Percentiles rank a stretch among this genome's conserved stretches.
Evolutionary conservation across 2,888 invertebrate species (phyloP).

Genomic region (Lasius fuliginosus): DNA sequence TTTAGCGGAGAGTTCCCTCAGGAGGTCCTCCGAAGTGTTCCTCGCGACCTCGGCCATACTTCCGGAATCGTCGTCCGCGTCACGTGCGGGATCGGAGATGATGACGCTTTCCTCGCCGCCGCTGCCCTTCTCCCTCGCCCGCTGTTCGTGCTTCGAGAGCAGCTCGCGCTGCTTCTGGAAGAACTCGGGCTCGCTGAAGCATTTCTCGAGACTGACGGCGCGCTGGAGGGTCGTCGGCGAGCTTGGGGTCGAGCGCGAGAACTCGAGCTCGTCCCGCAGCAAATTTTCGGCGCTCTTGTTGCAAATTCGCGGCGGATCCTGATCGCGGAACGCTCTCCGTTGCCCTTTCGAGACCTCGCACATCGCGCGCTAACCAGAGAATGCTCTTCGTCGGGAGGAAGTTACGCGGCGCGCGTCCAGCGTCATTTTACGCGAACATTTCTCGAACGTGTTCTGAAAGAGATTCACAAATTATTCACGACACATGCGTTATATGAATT

Average conservation of each 20-base stretch:
- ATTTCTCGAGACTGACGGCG: conserved; percentile 79
- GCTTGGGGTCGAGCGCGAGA: conserved; percentile 77
- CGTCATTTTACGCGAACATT: conserved; percentile 24
- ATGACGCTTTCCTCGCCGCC: conserved; percentile 54
- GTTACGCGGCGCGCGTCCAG: conserved; percentile 8
- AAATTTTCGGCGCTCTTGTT: conserved; percentile 73
- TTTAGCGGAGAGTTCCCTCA: conserved; percentile 77
- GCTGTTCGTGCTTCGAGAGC: conserved; percentile 68
- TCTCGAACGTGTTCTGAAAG: conserved; percentile 14
- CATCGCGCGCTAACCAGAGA: conserved; percentile 65
- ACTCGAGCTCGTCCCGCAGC: conserved; percentile 75
- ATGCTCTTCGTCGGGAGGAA: background rate
- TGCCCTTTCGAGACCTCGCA: conserved; percentile 81
- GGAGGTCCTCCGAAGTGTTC: conserved; percentile 71
- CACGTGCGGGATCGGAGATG: conserved; percentile 70
- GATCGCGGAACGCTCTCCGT: conserved; percentile 81
- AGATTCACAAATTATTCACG: background rate
- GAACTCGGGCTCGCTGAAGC: conserved; percentile 80
- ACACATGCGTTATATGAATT: background rate
- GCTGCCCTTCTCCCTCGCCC: conserved; percentile 70
- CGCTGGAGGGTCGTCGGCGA: conserved; percentile 77
- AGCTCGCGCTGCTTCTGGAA: conserved; percentile 71
- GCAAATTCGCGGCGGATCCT: conserved; percentile 83
- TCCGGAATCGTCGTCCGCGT: conserved; percentile 62
- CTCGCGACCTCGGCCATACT: conserved; percentile 45